phyloP scores from a whole-genome alignment of 2,113 vertebrate species.

The Amphilophus citrinellus region DNA sequence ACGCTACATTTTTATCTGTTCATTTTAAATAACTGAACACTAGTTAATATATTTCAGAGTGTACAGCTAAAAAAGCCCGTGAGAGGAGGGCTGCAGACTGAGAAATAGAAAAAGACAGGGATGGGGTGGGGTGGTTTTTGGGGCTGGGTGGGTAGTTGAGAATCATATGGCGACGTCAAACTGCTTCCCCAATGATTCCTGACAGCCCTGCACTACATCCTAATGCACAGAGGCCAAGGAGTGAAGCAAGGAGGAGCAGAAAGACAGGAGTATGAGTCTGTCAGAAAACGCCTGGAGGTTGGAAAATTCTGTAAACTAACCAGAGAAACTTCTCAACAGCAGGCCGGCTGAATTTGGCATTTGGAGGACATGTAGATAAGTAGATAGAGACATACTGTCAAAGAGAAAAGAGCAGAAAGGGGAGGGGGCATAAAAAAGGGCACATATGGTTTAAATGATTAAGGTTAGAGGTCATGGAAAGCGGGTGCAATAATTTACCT shows the following conservation, averaged over 20 bases:
- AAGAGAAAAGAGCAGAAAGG: constrained; percentile 1
- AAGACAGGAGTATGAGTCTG: constrained; percentile 63
- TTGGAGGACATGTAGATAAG: constrained; percentile 28
- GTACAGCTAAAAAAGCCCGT: not conserved
- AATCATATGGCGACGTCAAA: constrained; percentile 60
- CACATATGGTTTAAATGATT: constrained; percentile 47
- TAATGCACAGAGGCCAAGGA: constrained; percentile 54
- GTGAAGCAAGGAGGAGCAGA: constrained; percentile 61
- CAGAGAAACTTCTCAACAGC: constrained; percentile 57
- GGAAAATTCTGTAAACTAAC: constrained; percentile 81
- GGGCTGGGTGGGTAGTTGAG: constrained; percentile 35
- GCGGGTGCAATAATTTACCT: constrained; percentile 52
- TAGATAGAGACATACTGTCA: constrained; percentile 26
- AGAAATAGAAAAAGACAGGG: constrained; percentile 22
- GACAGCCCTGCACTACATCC: constrained; percentile 60
- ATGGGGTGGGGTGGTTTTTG: constrained; percentile 21
- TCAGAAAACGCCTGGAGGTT: constrained; percentile 74
- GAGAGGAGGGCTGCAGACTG: not conserved
- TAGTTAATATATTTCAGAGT: not conserved
- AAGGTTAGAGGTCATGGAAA: constrained; percentile 33
- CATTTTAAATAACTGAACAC: not conserved
- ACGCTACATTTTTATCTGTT: not conserved
- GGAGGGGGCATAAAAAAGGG: not conserved
- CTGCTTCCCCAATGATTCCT: constrained; percentile 52
- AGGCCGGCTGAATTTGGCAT: constrained; percentile 40